Evolutionary conservation across 2,888 invertebrate genomes (phyloP).

Genomic region (Patella pellucida): DNA sequence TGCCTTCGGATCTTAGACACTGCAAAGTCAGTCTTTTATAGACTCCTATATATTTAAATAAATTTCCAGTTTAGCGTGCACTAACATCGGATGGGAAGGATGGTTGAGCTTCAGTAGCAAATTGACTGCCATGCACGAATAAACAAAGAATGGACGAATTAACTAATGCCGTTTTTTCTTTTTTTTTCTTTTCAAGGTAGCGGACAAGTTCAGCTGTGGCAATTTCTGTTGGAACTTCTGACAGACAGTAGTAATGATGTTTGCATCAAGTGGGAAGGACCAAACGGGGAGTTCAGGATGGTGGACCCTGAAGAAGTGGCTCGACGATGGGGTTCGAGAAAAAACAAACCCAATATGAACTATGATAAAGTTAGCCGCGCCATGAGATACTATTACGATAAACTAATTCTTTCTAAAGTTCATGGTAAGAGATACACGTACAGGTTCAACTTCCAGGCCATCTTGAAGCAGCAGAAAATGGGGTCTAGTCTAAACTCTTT

Average conservation of each 20-base stretch:
- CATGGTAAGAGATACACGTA: slow-evolving; percentile 67
- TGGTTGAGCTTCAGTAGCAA: too few species aligned
- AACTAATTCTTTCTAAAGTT: slow-evolving; percentile 68
- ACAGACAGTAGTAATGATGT: slow-evolving; percentile 77
- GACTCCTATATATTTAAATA: too few species aligned
- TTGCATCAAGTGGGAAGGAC: slow-evolving; percentile 64
- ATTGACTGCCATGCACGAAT: too few species aligned
- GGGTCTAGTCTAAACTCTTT: background rate
- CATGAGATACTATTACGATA: slow-evolving; percentile 70
- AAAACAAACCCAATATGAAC: slow-evolving; percentile 66
- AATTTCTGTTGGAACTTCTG: slow-evolving; percentile 95
- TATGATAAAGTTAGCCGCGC: slow-evolving; percentile 63
- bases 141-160: too few species aligned
- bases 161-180: background rate
- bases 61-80: too few species aligned
- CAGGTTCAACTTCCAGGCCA: slow-evolving; percentile 54
- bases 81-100: too few species aligned
- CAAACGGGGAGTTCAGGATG: slow-evolving; percentile 64
- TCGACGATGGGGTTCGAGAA: slow-evolving; percentile 60
- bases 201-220: slow-evolving; percentile 99
- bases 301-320: slow-evolving; percentile 66
- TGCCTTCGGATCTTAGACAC: too few species aligned
- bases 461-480: slow-evolving; percentile 29
- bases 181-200: slow-evolving; percentile 43
- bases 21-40: too few species aligned